Evolutionary conservation across 2,797 vertebrate genomes (phyloP), one percentile per base, ranked within the genome.

Genomic region (Gymnodraco acuticeps): DNA sequence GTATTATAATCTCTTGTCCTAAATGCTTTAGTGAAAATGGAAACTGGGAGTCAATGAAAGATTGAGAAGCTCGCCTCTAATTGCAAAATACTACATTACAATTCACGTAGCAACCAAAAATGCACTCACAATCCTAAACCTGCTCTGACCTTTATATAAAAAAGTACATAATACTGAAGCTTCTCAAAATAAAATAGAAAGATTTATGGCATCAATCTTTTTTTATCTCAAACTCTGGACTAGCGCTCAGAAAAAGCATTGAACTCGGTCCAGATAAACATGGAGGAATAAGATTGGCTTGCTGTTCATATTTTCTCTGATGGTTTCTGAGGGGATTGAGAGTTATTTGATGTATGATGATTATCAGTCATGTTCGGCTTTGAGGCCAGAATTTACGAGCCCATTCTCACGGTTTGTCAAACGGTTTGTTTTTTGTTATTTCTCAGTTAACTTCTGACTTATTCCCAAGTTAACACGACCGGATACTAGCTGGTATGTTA

Each of bases 291-390:
- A 74, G 67, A 87, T 73, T 89, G 88, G 82, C 83, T 78, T 70
- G 86, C 66, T 66, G 42, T 67, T 75, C 38, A 52, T 72, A 78
- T 79, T 90, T 82, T 82, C 73, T 72, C 17, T 85, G 70, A 84
- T 83, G 85, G 84, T 84, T 91, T 91, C 89, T 70, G 65, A 83
- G 89, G 89, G 91, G 84, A 87, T 89, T 91, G 70, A 60, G 64
- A 88, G 73, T 75, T 84, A 89, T 88, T 84, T 89, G 84, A 89
- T 83, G 73, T 88, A 77, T 90, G 75, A 88, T 80, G 73, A 89
- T 83, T 81, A 86, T 88, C 81, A 74, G 77, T 77, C 77, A 83
- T 88, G 84, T 90, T 84, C 64, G 61, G 58, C 70, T 89, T 51
- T 16, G 27, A 75, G 80, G 69, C 45, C 80, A 78, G 65, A 83